Evolutionary conservation across 2,888 invertebrate species (phyloP), one percentile per base, ranked within the genome.

Genomic region (Tachina grossa): DNA sequence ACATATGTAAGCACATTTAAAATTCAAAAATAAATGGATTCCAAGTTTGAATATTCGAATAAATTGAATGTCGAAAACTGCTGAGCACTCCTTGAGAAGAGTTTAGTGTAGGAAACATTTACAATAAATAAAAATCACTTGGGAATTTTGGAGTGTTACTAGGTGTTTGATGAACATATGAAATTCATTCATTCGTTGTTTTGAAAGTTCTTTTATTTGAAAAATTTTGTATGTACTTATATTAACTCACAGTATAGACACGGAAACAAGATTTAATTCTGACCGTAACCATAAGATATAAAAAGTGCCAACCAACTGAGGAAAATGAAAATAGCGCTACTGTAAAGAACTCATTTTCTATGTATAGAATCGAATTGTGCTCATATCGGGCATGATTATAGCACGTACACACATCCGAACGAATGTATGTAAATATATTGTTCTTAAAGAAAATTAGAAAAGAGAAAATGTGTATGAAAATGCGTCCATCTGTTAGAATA

Each of bases 241-340:
- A 63, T 76, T 8, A 69, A 82, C 82, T 69, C 82, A 76, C 81
- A 75, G 41, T 82, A 61, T 63, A 68, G 59, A 75, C 75, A 61
- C 81, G 69, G 47, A 82, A 76, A 82, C 55, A 69, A 82, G 53
- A 69, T 61, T 69, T 69, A 76, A 53, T 69, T 76, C 66, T 57
- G 57, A 66, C 65, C 61, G 75, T 76, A 55, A 82, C 75, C 63
- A 76, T 69, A 76, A 47, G 82, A 69, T 82, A 69, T 61, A 53
- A 76, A 75, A 75, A 76, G 41, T 69, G 61, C 69, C 53, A 76
- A 69, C 82, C 61, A 69, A 76, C 69, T 76, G 22, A 76, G 63
- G 53, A 76, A 76, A 76, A 59, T 82, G 19, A 43, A 82, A 82
- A 82, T 82, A 69, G 75, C 53, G 22, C 68, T 53, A 47, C 55